Base-by-base conservation (phyloP, 2,888 invertebrate genomes). In the Sinotaia quadrata region DNA sequence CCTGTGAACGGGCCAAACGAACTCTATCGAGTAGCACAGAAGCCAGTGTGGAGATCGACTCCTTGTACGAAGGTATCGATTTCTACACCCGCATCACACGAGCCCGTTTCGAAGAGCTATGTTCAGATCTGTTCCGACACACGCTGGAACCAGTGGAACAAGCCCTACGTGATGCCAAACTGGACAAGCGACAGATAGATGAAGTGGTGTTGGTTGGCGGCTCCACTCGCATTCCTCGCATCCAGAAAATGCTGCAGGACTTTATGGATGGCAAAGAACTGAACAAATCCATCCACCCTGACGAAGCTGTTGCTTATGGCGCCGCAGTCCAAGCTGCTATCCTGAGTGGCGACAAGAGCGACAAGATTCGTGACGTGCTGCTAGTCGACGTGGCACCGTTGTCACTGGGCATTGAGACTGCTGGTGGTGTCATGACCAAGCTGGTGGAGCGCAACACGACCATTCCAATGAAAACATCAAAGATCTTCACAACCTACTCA, bases 141-240 rank as follows among this genome's bases (percentile, higher is more conserved):
- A 97, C 97, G 70, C 92, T 98, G 91, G 96, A 96, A 84, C 97
- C 97, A 2, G 97, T 98, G 0, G 97, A 98, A 89, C 96, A 96
- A 90, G 93, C 97, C 3, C 90, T 98, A 59, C 92, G 94, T 68
- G 97, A 98, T 87, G 97, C 97, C 67, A 97, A 97, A 89, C 93
- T 98, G 93, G 96, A 97, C 90, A 86, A 85, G 69, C 57, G 71
- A 37, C 92, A 93, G 84, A 93, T 98, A 90, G 95, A 85, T 74
- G 90, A 91, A 68, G 87, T 91, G 93, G 97, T 90, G 67, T 83
- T 90, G 37, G 90, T 90, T 60, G 97, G 97, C 78, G 97, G 96
- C 62, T 97, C 97, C 52, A 98, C 97, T 47, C 93, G 97, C 89
- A 97, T 98, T 84, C 97, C 97, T 61, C 97, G 96, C 89, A 95